A percentile compares a stretch with the other conserved stretches of the same genome.
phyloP scores from a whole-genome alignment of 2,797 vertebrate species.

The Gastrophryne carolinensis region DNA sequence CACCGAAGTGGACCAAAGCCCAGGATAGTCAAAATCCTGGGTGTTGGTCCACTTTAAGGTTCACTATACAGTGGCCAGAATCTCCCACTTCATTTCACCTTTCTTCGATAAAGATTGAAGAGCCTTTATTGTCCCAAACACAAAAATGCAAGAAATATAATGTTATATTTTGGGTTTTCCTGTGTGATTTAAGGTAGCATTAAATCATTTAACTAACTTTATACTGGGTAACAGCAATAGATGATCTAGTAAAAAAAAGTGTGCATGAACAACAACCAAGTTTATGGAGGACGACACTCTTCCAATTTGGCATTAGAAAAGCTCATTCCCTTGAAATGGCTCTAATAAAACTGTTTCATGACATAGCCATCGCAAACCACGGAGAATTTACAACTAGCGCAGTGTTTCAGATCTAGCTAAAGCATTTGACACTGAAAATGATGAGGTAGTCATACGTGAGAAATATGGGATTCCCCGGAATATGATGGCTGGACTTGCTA shows the following conservation, averaged over 20 bases:
- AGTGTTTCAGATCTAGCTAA: slow-evolving; percentile 51
- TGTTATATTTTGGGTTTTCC: neutral
- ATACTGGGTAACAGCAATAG: slow-evolving; percentile 39
- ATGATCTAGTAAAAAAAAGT: slow-evolving; percentile 43
- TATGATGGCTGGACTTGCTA: neutral
- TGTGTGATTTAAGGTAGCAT: slow-evolving; percentile 8
- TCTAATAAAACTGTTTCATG: slow-evolving; percentile 52
- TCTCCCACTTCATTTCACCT: too few relatives aligned
- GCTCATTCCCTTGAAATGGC: slow-evolving; percentile 52
- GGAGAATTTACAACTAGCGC: slow-evolving; percentile 50
- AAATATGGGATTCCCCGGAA: slow-evolving; percentile 33
- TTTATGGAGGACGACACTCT: slow-evolving; percentile 52
- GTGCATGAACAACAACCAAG: slow-evolving; percentile 50
- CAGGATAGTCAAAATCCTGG: too few relatives aligned
- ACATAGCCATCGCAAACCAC: slow-evolving; percentile 43
- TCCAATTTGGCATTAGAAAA: slow-evolving; percentile 54
- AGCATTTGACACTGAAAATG: slow-evolving; percentile 49
- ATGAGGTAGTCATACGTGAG: slow-evolving; percentile 36
- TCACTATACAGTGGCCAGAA: too few relatives aligned
- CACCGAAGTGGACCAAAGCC: too few relatives aligned
- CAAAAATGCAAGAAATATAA: too few relatives aligned
- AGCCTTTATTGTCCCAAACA: neutral
- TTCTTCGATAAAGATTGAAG: too few relatives aligned
- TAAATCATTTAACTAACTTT: slow-evolving; percentile 49
- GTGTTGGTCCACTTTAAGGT: too few relatives aligned